A percentile compares a stretch with the other conserved stretches of the same genome.
Conservation (phyloP, 2,113 vertebrate species). For the Genyomyrus donnyi region DNA sequence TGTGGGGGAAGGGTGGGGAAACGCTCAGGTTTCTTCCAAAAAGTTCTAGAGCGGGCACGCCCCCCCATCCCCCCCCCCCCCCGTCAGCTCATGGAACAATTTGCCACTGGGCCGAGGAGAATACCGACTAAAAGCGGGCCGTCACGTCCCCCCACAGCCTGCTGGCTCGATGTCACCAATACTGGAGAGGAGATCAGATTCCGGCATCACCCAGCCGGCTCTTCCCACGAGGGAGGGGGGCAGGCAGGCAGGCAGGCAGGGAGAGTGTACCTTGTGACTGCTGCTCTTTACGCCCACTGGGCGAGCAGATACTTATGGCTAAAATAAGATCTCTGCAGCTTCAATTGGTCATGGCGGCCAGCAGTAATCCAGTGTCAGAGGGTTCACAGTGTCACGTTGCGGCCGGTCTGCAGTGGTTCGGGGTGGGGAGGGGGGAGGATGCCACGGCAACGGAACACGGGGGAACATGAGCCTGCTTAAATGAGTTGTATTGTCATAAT, state of each 20-base stretch:
- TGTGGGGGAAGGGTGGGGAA: neutral
- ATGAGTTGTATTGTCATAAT: neutral
- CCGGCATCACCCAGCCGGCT: constrained; percentile 15
- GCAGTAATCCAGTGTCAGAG: constrained; percentile 19
- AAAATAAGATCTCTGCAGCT: constrained; percentile 50
- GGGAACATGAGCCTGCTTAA: constrained; percentile 15
- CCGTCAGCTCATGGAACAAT: neutral
- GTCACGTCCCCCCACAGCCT: constrained; percentile 1
- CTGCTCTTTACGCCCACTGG: constrained; percentile 46
- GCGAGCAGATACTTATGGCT: constrained; percentile 43
- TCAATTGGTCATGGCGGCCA: constrained; percentile 23
- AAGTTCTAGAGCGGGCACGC: constrained; percentile 8
- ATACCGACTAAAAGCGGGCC: constrained; percentile 12
- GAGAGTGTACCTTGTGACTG: constrained; percentile 53
- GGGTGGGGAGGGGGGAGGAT: neutral
- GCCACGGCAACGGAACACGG: neutral
- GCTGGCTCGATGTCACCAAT: constrained; percentile 8
- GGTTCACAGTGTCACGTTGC: constrained; percentile 10
- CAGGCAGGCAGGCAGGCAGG: no score
- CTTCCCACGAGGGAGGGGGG: constrained; percentile 30
- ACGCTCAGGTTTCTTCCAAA: constrained; percentile 2
- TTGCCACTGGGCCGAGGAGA: neutral
- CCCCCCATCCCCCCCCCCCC: neutral
- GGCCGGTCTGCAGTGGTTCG: neutral
- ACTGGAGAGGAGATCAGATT: neutral